phyloP scores from a whole-genome alignment of 2,888 invertebrate genomes.

The Saturnia japonica region DNA sequence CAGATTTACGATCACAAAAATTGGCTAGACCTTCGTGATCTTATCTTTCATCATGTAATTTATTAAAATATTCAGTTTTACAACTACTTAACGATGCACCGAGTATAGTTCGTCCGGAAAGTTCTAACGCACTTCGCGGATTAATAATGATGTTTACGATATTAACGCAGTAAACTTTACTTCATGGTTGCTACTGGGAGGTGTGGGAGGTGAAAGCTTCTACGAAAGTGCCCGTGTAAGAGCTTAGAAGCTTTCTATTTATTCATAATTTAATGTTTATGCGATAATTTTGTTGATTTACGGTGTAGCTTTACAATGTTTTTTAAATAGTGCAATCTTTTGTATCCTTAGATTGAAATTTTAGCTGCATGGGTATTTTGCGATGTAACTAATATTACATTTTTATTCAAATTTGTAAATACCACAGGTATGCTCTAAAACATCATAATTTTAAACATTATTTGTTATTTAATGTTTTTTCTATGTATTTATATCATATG shows the following conservation, averaged over 20 bases:
- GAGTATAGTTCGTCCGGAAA: background rate
- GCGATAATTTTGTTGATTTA: conserved; percentile 6
- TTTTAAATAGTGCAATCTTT: background rate
- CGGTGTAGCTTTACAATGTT: background rate
- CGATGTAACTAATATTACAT: too few species aligned
- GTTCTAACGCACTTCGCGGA: conserved; percentile 29
- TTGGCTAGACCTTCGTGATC: background rate
- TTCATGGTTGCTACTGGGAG: conserved; percentile 33
- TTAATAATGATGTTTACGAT: conserved; percentile 41
- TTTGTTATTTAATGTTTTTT: too few species aligned
- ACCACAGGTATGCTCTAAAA: too few species aligned
- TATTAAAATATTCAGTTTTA: conserved; percentile 20
- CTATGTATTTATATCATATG: too few species aligned
- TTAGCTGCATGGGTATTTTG: too few species aligned
- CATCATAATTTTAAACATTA: too few species aligned
- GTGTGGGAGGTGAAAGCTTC: conserved; percentile 32
- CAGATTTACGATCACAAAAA: background rate
- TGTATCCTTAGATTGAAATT: too few species aligned
- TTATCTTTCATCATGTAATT: background rate
- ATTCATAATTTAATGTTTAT: background rate
- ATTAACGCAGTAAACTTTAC: conserved; percentile 32
- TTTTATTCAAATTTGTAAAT: too few species aligned
- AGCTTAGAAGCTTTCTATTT: conserved; percentile 30
- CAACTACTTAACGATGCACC: background rate
- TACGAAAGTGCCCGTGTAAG: conserved; percentile 28